Conservation (phyloP, 2,888 invertebrate genomes). For the Melieria omissa region DNA sequence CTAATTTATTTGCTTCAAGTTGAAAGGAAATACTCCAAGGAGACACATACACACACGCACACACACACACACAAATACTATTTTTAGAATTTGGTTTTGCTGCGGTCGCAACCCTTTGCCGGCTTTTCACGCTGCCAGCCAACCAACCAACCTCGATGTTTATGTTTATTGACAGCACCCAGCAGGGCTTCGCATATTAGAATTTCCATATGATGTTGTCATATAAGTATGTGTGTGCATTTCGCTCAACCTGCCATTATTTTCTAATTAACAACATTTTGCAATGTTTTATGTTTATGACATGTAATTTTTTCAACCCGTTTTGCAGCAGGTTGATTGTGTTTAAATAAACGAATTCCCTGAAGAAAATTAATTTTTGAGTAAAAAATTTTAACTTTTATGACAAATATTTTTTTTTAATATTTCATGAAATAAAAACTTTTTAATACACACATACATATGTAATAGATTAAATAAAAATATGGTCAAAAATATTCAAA, state of each 20-base stretch:
- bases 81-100: slow-evolving; percentile 8
- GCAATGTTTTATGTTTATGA: slow-evolving; percentile 44
- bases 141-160: slow-evolving; percentile 5
- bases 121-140: slow-evolving; percentile 7
- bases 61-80: not conserved
- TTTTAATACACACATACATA: not conserved
- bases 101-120: slow-evolving; percentile 1
- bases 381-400: too few relatives aligned
- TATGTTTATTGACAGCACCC: slow-evolving; percentile 40
- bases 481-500: too few relatives aligned
- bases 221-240: slow-evolving; percentile 38
- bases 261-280: slow-evolving; percentile 56
- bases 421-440: not conserved
- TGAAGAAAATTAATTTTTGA: too few relatives aligned
- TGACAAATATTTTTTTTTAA: not conserved
- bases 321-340: not conserved
- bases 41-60: too few relatives aligned
- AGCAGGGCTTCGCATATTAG: slow-evolving; percentile 41
- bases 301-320: slow-evolving; percentile 38
- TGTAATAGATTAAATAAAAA: not conserved
- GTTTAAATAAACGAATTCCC: not conserved
- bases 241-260: slow-evolving; percentile 51
- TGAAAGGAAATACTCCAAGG: too few relatives aligned
- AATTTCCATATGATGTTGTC: slow-evolving; percentile 8
- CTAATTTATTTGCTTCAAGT: too few relatives aligned